A percentile compares a stretch with the other conserved stretches of the same genome.
Conservation (phyloP, 2,888 invertebrate genomes). For the Drosophila kambysellisi region DNA sequence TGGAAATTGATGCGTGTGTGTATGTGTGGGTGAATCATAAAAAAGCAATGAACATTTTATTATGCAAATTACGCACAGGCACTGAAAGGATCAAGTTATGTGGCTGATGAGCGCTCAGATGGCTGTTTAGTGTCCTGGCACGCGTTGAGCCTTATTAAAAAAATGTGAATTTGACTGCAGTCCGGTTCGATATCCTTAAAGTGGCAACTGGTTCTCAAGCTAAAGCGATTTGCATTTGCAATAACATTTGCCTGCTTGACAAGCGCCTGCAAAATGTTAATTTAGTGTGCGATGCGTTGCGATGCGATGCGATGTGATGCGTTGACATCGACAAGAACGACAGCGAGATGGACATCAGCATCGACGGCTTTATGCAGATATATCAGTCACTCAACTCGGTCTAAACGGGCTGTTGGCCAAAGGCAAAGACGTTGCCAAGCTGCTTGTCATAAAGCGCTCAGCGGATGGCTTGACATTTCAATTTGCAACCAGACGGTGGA, state of each 20-base stretch:
- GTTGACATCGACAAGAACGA: conserved; percentile 41
- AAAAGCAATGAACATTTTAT: conserved; percentile 75
- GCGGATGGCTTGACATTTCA: conserved; percentile 75
- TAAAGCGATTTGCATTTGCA: conserved; percentile 70
- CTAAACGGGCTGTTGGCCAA: conserved; percentile 28
- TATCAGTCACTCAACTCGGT: conserved; percentile 69
- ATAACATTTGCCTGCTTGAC: conserved; percentile 73
- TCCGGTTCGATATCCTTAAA: conserved; percentile 49
- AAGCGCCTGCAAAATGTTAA: conserved; percentile 77
- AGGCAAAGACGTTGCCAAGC: conserved; percentile 54
- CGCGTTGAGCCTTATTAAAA: conserved; percentile 52
- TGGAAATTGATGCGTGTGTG: conserved; percentile 64
- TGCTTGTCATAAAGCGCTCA: conserved; percentile 79
- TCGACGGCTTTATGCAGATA: conserved; percentile 66
- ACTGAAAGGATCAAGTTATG: conserved; percentile 66
- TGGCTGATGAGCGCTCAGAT: conserved; percentile 20
- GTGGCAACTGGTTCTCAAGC: conserved; percentile 58
- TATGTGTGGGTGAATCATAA: conserved; percentile 59
- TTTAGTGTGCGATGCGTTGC: conserved; percentile 72
- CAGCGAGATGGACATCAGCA: conserved; percentile 36
- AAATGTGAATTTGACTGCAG: conserved; percentile 33
- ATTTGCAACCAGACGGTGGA: conserved; percentile 68
- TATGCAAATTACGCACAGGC: conserved; percentile 78
- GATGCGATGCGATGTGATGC: conserved; percentile 50
- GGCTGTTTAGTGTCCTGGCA: conserved; percentile 49